Evolutionary conservation across 1,140 invertebrate species (phyloP).

Genomic region (Streblospio benedicti): DNA sequence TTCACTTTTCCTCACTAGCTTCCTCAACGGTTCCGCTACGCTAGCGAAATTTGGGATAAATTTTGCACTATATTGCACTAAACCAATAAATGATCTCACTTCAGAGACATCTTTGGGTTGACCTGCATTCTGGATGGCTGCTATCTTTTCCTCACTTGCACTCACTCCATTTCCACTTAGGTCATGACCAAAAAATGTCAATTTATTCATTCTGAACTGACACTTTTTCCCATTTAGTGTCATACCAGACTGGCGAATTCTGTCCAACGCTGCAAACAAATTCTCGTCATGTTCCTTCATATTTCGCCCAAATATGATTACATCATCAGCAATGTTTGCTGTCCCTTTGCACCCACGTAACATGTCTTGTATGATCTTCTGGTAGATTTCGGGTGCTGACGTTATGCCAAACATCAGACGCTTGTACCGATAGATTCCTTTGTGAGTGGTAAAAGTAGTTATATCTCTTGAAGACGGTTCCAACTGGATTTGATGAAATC

Average conservation of each 20-base stretch:
- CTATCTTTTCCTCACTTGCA: too few relatives aligned
- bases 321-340: not conserved
- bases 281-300: not conserved
- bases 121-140: too few relatives aligned
- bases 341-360: not conserved
- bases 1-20: not conserved
- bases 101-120: not conserved
- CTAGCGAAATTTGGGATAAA: not conserved
- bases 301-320: not conserved
- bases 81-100: not conserved
- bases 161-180: too few relatives aligned
- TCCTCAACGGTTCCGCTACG: not conserved
- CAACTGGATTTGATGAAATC: not conserved
- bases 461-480: not conserved
- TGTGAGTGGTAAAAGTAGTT: not conserved
- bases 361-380: not conserved
- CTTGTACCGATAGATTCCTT: not conserved
- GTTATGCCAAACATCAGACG: not conserved
- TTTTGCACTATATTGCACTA: constrained; percentile 7
- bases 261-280: not conserved
- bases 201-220: too few relatives aligned
- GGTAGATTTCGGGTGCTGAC: constrained; percentile 1
- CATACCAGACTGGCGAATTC: not conserved
- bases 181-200: too few relatives aligned
- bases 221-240: not conserved